Evolutionary conservation across 92 coral and sea anemone genomes (phyloP), one percentile per base, ranked within the genome.

Genomic region (Parazoanthus darwini): DNA sequence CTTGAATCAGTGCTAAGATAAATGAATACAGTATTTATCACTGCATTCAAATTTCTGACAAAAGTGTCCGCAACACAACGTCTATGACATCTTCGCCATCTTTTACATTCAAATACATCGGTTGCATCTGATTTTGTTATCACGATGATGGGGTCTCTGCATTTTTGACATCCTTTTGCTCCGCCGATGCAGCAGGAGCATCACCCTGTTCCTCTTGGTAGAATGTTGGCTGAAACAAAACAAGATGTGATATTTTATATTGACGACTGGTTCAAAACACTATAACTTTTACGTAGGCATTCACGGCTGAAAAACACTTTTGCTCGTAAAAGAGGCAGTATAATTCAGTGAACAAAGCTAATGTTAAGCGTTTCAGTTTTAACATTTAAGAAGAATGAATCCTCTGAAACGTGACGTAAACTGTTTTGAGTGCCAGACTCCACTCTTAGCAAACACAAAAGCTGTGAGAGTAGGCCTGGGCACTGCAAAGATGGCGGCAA

Each of bases 201-300:
- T 72, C 67, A 3, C 88, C 73, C 75, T 82, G 92, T 18, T 65
- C 79, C 80, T 81, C 92, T 89, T 95, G 94, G 72, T 95, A 95
- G 86, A 95, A 95, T 85, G 98, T 95, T 77, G 98, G 98, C 98
- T 95, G 89, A 76, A 92, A 92, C 71, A 54, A 42, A 81, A 89
- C 50, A 76, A 54, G 59, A 54, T 11, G 59, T 54, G 59, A 54
- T 15, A 54, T 11, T 54, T 9, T 8, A 46, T 46, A 7, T 1
- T 11, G 18, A 54, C 18, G 20, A 54, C 59, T 54, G 59, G 16
- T 13, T 51, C 79, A 80, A 23, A 72, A 39, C 78, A 70, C 5
- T 43, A 39, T 4, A 2, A 39, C 0, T 46, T 4, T 51, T 51
- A 51, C 10, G 16, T 51, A 10, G 18, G 58, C 15, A 10, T 11